Evolutionary conservation across 53 echinoderm and acorn worm species (phyloP).

Genomic region (Henricia sp.): DNA sequence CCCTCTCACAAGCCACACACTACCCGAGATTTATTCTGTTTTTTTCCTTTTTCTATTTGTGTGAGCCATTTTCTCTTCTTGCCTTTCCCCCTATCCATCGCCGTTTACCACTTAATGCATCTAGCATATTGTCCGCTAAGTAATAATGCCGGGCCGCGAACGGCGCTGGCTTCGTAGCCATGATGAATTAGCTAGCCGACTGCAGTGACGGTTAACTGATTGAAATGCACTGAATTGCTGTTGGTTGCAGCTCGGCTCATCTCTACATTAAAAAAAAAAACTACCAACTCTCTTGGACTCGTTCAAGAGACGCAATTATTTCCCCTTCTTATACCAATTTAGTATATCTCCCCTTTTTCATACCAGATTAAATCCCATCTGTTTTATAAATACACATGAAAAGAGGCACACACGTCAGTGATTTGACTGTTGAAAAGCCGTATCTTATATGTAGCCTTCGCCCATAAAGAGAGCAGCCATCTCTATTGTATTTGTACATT

Average conservation of each 20-base stretch:
- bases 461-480: too few relatives aligned
- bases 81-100: neutral
- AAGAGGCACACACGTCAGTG: neutral
- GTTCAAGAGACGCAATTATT: neutral
- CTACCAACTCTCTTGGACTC: neutral
- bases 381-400: slow-evolving; percentile 20
- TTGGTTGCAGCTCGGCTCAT: slow-evolving; percentile 28
- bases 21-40: neutral
- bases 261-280: neutral
- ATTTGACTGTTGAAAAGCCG: neutral
- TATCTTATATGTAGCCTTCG: too few relatives aligned
- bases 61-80: neutral
- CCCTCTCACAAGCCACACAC: neutral
- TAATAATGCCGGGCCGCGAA: slow-evolving; percentile 32
- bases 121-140: slow-evolving; percentile 58
- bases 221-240: slow-evolving; percentile 34
- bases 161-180: slow-evolving; percentile 21
- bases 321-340: too few relatives aligned
- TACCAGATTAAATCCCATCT: slow-evolving; percentile 30
- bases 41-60: neutral
- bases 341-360: neutral
- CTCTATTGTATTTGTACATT: too few relatives aligned
- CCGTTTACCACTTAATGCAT: slow-evolving; percentile 50
- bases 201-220: slow-evolving; percentile 56
- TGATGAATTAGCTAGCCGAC: slow-evolving; percentile 50